phyloP scores from a whole-genome alignment of 2,888 invertebrate genomes.

The Oithona nana region DNA sequence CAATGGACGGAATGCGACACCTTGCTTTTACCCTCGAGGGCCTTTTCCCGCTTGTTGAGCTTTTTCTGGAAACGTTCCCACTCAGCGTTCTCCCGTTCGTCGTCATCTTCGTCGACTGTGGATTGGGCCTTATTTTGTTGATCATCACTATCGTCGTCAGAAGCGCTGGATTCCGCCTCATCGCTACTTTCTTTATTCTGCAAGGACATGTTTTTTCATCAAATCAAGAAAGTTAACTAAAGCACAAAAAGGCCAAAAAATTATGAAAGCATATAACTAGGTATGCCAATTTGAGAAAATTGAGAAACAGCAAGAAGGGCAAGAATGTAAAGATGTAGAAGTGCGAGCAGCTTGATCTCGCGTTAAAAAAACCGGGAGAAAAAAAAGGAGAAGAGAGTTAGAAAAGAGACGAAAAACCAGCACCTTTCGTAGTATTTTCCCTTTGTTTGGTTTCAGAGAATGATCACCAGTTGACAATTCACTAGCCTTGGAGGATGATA shows the following conservation, averaged over 20 bases:
- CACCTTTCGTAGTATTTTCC: no score
- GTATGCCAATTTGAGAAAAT: no score
- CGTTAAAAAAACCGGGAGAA: no score
- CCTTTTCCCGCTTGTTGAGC: conserved; percentile 60
- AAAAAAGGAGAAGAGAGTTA: no score
- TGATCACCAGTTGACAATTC: no score
- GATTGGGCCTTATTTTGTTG: background rate
- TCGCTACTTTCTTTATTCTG: conserved; percentile 18
- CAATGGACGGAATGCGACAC: conserved; percentile 91
- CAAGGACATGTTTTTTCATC: no score
- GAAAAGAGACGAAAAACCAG: no score
- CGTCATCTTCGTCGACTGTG: conserved; percentile 19
- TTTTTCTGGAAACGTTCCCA: conserved; percentile 85
- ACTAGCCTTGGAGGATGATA: background rate
- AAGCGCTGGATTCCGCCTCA: conserved; percentile 12
- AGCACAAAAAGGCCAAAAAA: background rate
- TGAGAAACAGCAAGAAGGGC: no score
- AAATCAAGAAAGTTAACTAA: background rate
- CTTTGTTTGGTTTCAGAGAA: no score
- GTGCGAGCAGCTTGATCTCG: no score
- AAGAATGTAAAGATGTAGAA: no score
- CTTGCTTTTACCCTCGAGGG: conserved; percentile 77
- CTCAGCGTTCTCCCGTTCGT: conserved; percentile 52
- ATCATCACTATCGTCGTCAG: conserved; percentile 7
- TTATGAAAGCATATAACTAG: no score